Evolutionary conservation across 2,888 invertebrate genomes (phyloP).

Genomic region (Pediacus dermestoides): DNA sequence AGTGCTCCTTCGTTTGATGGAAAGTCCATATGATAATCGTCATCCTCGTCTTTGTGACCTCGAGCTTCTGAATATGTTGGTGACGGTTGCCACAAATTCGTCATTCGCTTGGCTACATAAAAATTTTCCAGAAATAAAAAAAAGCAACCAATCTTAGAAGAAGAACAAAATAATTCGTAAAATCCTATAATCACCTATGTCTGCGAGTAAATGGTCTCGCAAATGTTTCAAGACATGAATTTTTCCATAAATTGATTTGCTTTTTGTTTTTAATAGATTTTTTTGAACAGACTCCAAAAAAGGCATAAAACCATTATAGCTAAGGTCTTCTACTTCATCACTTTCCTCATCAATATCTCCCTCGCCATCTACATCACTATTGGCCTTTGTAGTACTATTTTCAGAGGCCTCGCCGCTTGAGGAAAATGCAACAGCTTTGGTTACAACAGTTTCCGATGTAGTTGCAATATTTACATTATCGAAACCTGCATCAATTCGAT

Average conservation of each 20-base stretch:
- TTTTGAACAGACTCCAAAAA: slow-evolving; percentile 40
- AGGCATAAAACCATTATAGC: slow-evolving; percentile 25
- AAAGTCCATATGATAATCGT: slow-evolving; percentile 62
- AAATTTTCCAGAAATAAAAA: slow-evolving; percentile 20
- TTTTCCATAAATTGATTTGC: slow-evolving; percentile 52
- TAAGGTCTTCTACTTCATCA: slow-evolving; percentile 7
- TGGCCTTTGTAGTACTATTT: background rate
- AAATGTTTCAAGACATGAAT: slow-evolving; percentile 57
- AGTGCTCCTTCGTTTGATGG: slow-evolving; percentile 78
- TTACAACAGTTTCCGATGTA: background rate
- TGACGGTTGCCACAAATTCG: slow-evolving; percentile 24
- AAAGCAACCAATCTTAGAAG: slow-evolving; percentile 9
- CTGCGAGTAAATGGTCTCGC: slow-evolving; percentile 57
- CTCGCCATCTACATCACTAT: slow-evolving; percentile 3
- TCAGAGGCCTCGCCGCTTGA: too few species aligned
- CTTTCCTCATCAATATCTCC: slow-evolving; percentile 8
- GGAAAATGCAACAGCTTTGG: too few species aligned
- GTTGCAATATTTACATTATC: background rate
- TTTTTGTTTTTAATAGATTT: slow-evolving; percentile 43
- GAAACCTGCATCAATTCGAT: background rate
- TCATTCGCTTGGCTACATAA: too few species aligned
- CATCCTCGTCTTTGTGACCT: slow-evolving; percentile 34
- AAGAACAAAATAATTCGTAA: background rate
- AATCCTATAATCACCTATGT: slow-evolving; percentile 59
- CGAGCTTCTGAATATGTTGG: slow-evolving; percentile 28